Base-by-base conservation (phyloP, 2,113 vertebrate genomes). In the Miniopterus natalensis region DNA sequence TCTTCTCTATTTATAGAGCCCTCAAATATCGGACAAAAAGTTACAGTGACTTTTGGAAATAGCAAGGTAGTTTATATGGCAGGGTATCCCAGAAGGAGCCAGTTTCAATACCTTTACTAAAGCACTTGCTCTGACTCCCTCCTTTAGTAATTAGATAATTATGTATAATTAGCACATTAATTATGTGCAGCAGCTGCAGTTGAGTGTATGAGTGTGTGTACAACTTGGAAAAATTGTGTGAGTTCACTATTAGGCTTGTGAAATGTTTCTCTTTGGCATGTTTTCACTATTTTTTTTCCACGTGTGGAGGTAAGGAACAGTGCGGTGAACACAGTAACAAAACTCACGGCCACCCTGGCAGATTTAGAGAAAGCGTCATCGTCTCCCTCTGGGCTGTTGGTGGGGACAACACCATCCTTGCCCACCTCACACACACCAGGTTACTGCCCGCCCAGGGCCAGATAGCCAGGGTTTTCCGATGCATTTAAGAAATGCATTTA, bases 121-220 rank as follows among this genome's bases (percentile, higher is more conserved):
- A 49, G 40, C 25, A 65, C 81, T 97, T 92, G 81, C 87, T 85
- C 75, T 93, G 83, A 93, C 71, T 95, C 81, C 42, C 84, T 97
- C 85, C 79, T 96, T 98, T 94, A 94, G 96, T 95, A 96, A 97
- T 97, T 94, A 94, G 94, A 95, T 97, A 97, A 96, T 97, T 97
- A 95, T 96, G 95, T 95, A 79, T 96, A 96, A 98, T 97, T 94
- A 97, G 92, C 85, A 93, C 96, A 97, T 96, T 97, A 96, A 94
- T 97, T 96, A 96, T 14, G 42, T 97, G 78, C 90, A 97, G 47
- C 94, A 97, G 96, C 97, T 97, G 90, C 53, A n/a, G 25, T 88
- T 31, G 84, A 29, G 45, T 84, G 51, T 59, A 65, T 49, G 55
- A 9, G 77, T 7, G 73, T 4, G 70, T 14, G 14, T 83, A 66